Evolutionary conservation across 2,113 vertebrate genomes (phyloP).

Genomic region (Bungarus multicinctus): DNA sequence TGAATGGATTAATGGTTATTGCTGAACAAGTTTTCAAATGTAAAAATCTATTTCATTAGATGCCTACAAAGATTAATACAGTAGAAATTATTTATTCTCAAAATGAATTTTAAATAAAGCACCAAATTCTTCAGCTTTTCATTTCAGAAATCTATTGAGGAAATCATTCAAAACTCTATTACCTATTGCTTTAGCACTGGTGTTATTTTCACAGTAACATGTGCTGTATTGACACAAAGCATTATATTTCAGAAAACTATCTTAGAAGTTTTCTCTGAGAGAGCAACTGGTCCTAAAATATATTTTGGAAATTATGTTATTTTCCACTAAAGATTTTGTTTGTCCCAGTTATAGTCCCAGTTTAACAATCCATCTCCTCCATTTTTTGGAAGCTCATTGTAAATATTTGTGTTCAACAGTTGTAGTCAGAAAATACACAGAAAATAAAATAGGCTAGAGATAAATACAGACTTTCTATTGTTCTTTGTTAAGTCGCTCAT

Average conservation of each 20-base stretch:
- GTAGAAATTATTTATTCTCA: neutral
- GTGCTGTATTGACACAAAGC: neutral
- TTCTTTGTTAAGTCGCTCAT: neutral
- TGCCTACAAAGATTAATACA: neutral
- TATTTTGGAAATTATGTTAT: neutral
- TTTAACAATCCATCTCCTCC: conserved; percentile 25
- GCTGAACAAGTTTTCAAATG: neutral
- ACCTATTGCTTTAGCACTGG: neutral
- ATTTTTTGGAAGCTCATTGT: conserved; percentile 12
- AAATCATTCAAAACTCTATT: neutral
- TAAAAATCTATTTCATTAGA: neutral
- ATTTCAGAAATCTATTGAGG: neutral
- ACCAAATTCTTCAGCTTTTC: neutral
- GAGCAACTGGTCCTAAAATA: neutral
- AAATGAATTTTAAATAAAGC: neutral
- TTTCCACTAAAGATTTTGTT: neutral
- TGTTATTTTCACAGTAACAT: neutral
- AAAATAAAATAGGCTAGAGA: neutral
- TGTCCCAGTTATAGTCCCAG: neutral
- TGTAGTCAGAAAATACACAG: neutral
- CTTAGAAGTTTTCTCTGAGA: neutral
- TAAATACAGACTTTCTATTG: neutral
- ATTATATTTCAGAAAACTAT: neutral
- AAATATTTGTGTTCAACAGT: conserved; percentile 10
- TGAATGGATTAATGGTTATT: neutral